These are phyloP conservation scores for Gasterosteus nipponicus DNA, from an alignment of 2,113 vertebrate species.

Conservation along the genomic window DNA sequence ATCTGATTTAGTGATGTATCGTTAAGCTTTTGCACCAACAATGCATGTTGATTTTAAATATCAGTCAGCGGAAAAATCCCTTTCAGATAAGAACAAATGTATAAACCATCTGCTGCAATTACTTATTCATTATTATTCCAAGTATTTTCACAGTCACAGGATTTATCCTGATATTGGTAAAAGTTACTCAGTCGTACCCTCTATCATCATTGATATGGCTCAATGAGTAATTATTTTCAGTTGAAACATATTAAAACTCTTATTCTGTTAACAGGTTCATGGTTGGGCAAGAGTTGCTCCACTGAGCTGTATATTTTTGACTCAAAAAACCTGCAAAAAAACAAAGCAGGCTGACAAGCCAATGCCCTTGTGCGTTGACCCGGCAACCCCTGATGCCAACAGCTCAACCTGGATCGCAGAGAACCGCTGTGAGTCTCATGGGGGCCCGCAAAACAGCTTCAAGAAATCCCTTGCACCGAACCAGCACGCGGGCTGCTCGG, in stretches of 20 bases:
- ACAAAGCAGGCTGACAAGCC: conserved; percentile 45
- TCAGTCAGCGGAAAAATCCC: background rate
- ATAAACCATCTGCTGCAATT: background rate
- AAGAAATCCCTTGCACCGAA: conserved; percentile 18
- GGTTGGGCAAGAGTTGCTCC: conserved; percentile 82
- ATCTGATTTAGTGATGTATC: background rate
- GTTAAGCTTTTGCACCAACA: background rate
- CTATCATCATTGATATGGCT: background rate
- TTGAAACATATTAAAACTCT: conserved; percentile 10
- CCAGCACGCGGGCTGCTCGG: conserved; percentile 16
- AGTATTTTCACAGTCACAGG: no score
- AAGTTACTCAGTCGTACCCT: background rate
- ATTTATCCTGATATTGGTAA: background rate
- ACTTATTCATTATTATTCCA: background rate
- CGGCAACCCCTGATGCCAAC: conserved; percentile 31
- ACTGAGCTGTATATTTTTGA: conserved; percentile 73
- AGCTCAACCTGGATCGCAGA: conserved; percentile 32
- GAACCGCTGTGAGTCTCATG: conserved; percentile 1
- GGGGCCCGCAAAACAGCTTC: background rate
- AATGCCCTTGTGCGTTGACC: conserved; percentile 69
- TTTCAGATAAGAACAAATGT: background rate
- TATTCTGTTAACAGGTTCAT: conserved; percentile 75
- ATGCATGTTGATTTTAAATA: background rate
- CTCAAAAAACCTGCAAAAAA: conserved; percentile 75
- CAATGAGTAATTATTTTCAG: background rate